Evolutionary conservation across 2,888 invertebrate genomes (phyloP).

Genomic region (Caenorhabditis angaria): DNA sequence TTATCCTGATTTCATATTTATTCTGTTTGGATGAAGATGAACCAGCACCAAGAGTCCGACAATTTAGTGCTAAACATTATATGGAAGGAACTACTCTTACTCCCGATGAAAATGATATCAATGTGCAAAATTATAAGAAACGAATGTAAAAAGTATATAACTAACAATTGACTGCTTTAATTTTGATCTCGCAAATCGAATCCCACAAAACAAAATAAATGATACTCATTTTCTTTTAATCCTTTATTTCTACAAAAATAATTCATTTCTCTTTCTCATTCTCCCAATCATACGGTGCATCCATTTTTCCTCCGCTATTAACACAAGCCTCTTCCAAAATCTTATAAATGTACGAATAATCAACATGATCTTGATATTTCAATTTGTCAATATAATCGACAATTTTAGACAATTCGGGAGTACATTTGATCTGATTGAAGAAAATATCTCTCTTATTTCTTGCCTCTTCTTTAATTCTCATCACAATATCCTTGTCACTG

Average conservation of each 20-base stretch:
- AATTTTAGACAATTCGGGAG: slow-evolving; percentile 50
- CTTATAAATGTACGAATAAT: slow-evolving; percentile 59
- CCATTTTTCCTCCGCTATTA: slow-evolving; percentile 34
- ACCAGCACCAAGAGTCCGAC: slow-evolving; percentile 9
- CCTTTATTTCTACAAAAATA: no score
- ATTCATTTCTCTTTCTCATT: neutral
- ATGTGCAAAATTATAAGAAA: slow-evolving; percentile 38
- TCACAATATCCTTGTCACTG: slow-evolving; percentile 54
- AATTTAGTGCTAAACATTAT: slow-evolving; percentile 36
- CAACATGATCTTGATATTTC: slow-evolving; percentile 56
- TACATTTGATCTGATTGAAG: slow-evolving; percentile 36
- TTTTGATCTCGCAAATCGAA: neutral
- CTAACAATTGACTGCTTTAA: neutral
- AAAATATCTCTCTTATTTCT: slow-evolving; percentile 42
- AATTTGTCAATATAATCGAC: slow-evolving; percentile 57
- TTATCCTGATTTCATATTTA: slow-evolving; percentile 30
- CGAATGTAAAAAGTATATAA: slow-evolving; percentile 12
- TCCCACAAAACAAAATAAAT: no score
- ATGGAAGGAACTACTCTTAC: slow-evolving; percentile 39
- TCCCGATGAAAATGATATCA: slow-evolving; percentile 37
- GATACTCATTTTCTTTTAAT: no score
- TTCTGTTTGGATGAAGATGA: slow-evolving; percentile 10
- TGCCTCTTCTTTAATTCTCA: slow-evolving; percentile 49
- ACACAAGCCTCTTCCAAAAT: slow-evolving; percentile 32
- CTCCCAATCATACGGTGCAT: slow-evolving; percentile 61